Evolutionary conservation across 2,797 vertebrate species (phyloP).

Genomic region (Mormyrops boulengeri): DNA sequence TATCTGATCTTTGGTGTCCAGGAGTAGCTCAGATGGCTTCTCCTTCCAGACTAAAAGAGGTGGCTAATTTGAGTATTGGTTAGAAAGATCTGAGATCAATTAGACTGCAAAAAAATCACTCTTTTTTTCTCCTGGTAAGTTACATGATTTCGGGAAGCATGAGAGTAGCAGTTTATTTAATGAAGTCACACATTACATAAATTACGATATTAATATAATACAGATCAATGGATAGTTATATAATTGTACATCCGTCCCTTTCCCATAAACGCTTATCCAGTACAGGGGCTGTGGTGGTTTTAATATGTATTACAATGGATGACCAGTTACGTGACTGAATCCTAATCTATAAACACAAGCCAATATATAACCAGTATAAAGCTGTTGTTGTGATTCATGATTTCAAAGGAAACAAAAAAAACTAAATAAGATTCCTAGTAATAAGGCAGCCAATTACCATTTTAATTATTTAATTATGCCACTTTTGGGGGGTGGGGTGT

Average conservation of each 20-base stretch:
- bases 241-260: not conserved
- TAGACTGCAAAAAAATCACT: not conserved
- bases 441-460: not conserved
- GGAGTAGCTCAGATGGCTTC: not conserved
- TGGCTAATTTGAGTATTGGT: not conserved
- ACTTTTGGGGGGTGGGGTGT: not conserved
- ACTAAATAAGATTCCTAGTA: not conserved
- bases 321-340: not conserved
- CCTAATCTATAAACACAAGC: not conserved
- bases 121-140: not conserved
- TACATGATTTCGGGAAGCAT: not conserved
- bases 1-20: not conserved
- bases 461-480: not conserved
- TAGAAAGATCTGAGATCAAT: not conserved
- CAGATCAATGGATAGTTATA: not conserved
- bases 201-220: not conserved
- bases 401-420: not conserved
- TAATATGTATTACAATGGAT: not conserved
- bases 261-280: not conserved
- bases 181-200: not conserved
- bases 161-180: not conserved
- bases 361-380: not conserved
- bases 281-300: not conserved
- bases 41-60: not conserved
- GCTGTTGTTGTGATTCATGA: not conserved